Conservation (phyloP, 2,888 invertebrate species). For the Andrena marginata region DNA sequence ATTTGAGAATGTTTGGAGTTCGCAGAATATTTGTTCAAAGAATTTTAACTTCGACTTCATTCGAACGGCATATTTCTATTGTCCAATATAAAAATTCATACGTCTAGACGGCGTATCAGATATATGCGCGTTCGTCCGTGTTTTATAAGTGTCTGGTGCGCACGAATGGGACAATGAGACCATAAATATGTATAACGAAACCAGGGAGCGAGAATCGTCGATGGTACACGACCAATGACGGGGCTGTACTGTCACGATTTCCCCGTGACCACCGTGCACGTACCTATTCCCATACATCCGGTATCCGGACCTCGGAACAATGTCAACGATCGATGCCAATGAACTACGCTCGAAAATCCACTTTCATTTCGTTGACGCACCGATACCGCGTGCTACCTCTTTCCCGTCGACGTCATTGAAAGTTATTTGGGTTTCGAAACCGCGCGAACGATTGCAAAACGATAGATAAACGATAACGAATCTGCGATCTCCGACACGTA, state of each 20-base stretch:
- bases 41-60: not conserved
- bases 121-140: slow-evolving; percentile 25
- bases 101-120: slow-evolving; percentile 34
- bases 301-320: slow-evolving; percentile 76
- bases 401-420: slow-evolving; percentile 35
- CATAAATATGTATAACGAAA: slow-evolving; percentile 66
- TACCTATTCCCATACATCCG: slow-evolving; percentile 72
- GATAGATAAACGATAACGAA: slow-evolving; percentile 20
- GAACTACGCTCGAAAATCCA: slow-evolving; percentile 68
- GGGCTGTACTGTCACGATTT: slow-evolving; percentile 63
- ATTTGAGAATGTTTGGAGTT: not conserved
- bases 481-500: not conserved
- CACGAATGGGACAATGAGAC: slow-evolving; percentile 63
- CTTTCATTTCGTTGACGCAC: slow-evolving; percentile 60
- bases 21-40: not conserved
- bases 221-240: slow-evolving; percentile 49
- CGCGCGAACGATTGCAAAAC: not conserved
- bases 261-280: slow-evolving; percentile 60
- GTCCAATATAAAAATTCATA: not conserved
- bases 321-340: slow-evolving; percentile 75
- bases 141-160: slow-evolving; percentile 31
- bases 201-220: slow-evolving; percentile 59
- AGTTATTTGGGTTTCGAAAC: slow-evolving; percentile 50
- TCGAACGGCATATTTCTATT: not conserved
- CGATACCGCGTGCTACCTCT: slow-evolving; percentile 22